A percentile compares a stretch with the other conserved stretches of the same genome.
phyloP scores from a whole-genome alignment of 2,113 vertebrate species.

The Lepidothrix coronata region DNA sequence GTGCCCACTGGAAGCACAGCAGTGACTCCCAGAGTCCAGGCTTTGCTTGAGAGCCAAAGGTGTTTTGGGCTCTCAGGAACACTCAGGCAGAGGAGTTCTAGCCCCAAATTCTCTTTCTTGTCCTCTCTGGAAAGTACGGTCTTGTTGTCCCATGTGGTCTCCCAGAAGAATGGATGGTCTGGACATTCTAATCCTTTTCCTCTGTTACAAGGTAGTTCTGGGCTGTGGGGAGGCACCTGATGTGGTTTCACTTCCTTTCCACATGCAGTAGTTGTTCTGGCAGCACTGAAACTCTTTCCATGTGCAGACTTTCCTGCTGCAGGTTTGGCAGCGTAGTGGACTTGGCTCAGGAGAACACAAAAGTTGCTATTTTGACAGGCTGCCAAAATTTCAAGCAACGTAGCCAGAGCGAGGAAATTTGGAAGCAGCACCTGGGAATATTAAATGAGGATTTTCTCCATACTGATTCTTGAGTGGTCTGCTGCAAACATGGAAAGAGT shows the following conservation, averaged over 20 bases:
- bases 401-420: background rate
- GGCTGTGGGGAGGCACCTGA: background rate
- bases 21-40: background rate
- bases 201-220: background rate
- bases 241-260: background rate
- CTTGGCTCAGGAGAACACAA: background rate
- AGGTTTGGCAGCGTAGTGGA: background rate
- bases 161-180: background rate
- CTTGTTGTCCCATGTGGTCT: background rate
- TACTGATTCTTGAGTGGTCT: background rate
- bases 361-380: background rate
- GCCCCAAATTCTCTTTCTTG: background rate
- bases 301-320: background rate
- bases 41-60: background rate
- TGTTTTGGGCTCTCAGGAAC: background rate
- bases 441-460: background rate
- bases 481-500: background rate
- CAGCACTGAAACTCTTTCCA: background rate
- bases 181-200: accelerated
- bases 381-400: background rate
- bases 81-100: background rate
- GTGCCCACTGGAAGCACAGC: background rate
- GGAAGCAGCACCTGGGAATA: background rate
- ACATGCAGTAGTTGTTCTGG: background rate
- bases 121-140: background rate